These are phyloP conservation scores for Siderastrea siderea DNA, from an alignment of 92 coral and sea anemone species.

Conservation along the genomic window DNA sequence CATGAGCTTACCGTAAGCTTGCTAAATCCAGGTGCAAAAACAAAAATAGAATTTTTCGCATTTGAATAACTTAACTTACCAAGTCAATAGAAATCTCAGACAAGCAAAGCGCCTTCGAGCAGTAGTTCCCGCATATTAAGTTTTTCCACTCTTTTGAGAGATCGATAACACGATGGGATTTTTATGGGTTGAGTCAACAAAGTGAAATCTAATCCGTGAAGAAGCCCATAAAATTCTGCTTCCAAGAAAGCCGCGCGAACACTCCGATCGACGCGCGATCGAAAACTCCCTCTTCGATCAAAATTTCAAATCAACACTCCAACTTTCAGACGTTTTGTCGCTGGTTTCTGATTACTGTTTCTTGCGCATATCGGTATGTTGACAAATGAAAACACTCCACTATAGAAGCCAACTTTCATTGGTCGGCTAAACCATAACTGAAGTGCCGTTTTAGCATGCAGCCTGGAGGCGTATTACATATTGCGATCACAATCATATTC, in stretches of 20 bases:
- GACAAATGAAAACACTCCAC: slow-evolving; percentile 17
- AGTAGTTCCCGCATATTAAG: not conserved
- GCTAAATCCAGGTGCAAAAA: not conserved
- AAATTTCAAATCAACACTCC: not conserved
- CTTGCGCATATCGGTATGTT: slow-evolving; percentile 27
- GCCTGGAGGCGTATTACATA: not conserved
- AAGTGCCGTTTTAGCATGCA: not conserved
- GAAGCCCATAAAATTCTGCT: slow-evolving; percentile 2
- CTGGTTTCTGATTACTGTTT: not conserved
- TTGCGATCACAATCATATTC: not conserved
- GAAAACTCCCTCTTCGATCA: not conserved
- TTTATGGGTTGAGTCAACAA: slow-evolving; percentile 1
- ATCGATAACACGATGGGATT: not conserved
- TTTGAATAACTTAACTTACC: slow-evolving; percentile 30
- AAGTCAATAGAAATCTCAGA: not conserved
- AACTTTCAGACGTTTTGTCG: slow-evolving; percentile 17
- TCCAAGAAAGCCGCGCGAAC: not conserved
- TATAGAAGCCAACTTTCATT: not conserved
- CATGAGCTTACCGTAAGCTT: not conserved
- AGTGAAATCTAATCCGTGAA: slow-evolving; percentile 9
- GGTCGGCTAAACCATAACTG: not conserved
- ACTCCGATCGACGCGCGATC: not conserved
- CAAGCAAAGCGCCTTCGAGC: not conserved
- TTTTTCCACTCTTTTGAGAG: not conserved
- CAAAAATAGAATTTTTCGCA: not conserved